phyloP scores from a whole-genome alignment of 2,113 vertebrate species.

The Marmota flaviventris region DNA sequence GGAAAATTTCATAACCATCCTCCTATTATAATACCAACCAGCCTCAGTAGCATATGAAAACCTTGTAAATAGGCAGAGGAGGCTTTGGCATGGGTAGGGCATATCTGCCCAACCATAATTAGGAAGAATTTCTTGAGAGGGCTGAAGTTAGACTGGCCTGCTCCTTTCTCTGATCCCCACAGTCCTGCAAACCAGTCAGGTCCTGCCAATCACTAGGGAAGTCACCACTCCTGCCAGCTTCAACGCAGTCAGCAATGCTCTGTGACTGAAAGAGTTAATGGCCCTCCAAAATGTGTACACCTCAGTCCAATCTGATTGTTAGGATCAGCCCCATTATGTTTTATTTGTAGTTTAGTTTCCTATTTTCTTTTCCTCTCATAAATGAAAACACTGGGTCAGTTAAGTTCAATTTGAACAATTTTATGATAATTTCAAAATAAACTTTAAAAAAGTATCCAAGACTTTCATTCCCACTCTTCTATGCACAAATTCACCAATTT shows the following conservation, averaged over 20 bases:
- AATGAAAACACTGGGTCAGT: conserved; percentile 17
- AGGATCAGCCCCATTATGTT: conserved; percentile 46
- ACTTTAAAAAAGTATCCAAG: not conserved
- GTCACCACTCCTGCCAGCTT: not conserved
- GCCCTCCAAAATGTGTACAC: conserved; percentile 7
- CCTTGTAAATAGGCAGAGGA: not conserved
- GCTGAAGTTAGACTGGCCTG: not conserved
- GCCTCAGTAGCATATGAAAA: not conserved
- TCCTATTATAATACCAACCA: not conserved
- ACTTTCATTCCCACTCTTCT: not conserved
- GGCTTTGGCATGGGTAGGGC: not conserved
- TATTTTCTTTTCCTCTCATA: not conserved
- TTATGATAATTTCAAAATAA: not conserved
- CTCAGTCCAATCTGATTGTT: conserved; percentile 23
- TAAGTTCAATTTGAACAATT: conserved; percentile 34
- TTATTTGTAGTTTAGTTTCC: conserved; percentile 43
- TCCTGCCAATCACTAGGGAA: not conserved
- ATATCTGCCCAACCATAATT: not conserved
- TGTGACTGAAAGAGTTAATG: conserved; percentile 52
- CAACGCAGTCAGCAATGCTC: conserved; percentile 38
- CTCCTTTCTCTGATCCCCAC: not conserved
- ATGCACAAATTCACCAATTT: not conserved
- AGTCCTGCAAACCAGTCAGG: conserved; percentile 4
- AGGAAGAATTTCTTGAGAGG: not conserved
- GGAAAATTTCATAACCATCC: not conserved